Base-by-base conservation (phyloP, 1,140 invertebrate species). In the Eulimnadia texana region DNA sequence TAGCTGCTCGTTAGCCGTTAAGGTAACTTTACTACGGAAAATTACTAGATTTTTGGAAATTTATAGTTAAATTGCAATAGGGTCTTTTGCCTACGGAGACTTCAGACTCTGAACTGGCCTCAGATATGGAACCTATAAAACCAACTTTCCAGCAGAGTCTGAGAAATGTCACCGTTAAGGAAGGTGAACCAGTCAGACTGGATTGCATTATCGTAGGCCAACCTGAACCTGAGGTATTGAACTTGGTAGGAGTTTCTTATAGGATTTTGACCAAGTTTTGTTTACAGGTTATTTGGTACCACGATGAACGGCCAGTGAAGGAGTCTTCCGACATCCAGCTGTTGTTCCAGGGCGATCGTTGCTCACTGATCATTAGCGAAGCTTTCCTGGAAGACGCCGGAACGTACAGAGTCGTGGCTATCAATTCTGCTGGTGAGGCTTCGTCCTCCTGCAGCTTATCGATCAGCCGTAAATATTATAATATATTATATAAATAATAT, bases 131-230 rank as follows among this genome's bases (percentile, higher is more conserved):
- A 66, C 81, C 82, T 0, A 76, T 83, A 3, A 80, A 82, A 64
- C 87, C 88, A 1, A 79, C 78, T 16, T 82, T 92, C 61, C 82
- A 86, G 61, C 70, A 87, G 59, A 78, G 80, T 1, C 73, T 93
- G 9, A 81, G 81, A 69, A 81, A 89, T 72, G 70, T 79, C 6
- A 77, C 76, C 19, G 79, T 83, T n/a, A 77, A 76, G 28, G 86
- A 90, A 72, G 87, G 87, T 9, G 79, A 79, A 6, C 78, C 78
- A 23, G 81, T 84, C 3, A 75, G 82, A 50, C 72, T 93, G 57
- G 87, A 88, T 67, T 90, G 86, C 69, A 77, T 90, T 50, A 90
- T 93, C 66, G 78, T 87, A 56, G 88, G 86, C 1, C 83, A 88
- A 68, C 89, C 89, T 1, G 86, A 88, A 72, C 89, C 88, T 0